Conservation (phyloP, 2,797 vertebrate species). For the Rhinichthys osculus region DNA sequence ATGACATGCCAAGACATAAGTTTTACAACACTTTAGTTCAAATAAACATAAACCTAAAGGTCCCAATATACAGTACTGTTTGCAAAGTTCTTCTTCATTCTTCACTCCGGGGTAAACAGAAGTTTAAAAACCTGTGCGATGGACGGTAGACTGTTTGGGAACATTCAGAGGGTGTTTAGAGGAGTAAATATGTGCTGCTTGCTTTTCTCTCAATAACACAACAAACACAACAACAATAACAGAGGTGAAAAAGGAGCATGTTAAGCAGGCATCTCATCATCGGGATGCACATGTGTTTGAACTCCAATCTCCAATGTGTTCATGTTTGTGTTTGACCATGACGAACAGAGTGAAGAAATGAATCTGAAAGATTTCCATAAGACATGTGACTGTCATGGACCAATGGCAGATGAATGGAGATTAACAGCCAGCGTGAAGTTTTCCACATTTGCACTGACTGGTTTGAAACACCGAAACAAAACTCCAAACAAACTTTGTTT, state of each 20-base stretch:
- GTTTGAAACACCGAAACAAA: background rate
- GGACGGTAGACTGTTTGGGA: too few relatives aligned
- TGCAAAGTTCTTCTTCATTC: background rate
- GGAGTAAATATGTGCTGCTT: background rate
- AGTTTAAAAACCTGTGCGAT: background rate
- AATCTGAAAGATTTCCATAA: background rate
- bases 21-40: background rate
- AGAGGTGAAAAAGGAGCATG: background rate
- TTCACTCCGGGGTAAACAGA: background rate
- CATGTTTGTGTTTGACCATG: background rate
- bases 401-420: background rate
- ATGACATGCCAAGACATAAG: background rate
- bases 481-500: background rate
- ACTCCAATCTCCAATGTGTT: background rate
- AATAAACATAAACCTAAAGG: background rate
- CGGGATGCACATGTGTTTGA: background rate
- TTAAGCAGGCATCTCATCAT: background rate
- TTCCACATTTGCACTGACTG: background rate
- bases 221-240: background rate
- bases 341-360: background rate
- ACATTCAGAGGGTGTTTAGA: background rate
- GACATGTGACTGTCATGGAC: background rate
- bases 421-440: background rate
- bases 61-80: background rate
- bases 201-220: background rate